A percentile compares a stretch with the other conserved stretches of the same genome.
Conservation (phyloP, 2,888 invertebrate genomes). For the Brachyptera risi region DNA sequence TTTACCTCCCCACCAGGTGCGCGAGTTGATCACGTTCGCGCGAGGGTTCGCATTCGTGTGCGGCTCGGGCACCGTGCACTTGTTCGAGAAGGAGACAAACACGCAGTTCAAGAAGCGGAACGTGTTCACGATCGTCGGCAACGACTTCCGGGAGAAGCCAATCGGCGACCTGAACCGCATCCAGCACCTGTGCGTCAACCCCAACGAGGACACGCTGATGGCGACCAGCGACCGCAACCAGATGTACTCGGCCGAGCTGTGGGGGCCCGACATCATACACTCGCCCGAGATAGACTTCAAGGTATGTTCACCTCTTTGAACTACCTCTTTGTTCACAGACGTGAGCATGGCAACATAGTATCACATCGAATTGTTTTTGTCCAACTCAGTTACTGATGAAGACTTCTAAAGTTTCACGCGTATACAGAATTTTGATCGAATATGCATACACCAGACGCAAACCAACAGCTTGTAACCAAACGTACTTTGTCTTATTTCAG, state of each 20-base stretch:
- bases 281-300: conserved; percentile 34
- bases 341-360: no score
- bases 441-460: no score
- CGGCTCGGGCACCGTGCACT: conserved; percentile 66
- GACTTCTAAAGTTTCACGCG: no score
- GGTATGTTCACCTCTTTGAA: no score
- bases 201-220: conserved; percentile 49
- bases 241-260: conserved; percentile 62
- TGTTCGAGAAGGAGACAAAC: conserved; percentile 77
- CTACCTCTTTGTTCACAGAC: no score
- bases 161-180: conserved; percentile 1
- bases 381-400: no score
- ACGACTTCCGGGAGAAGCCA: conserved; percentile 20
- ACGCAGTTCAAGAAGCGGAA: conserved; percentile 65
- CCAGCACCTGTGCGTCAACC: conserved; percentile 23
- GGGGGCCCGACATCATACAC: conserved; percentile 56
- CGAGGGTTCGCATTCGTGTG: conserved; percentile 72
- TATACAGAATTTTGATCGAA: no score
- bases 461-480: no score
- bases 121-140: conserved; percentile 52
- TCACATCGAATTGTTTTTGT: no score
- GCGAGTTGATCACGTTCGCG: conserved; percentile 8
- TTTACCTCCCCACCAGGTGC: no score
- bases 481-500: no score
- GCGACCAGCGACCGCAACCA: conserved; percentile 67